Evolutionary conservation across 35 echinoderm and acorn worm genomes (phyloP), one percentile per base, ranked within the genome.

Genomic region (Ophiothrix spiculata): DNA sequence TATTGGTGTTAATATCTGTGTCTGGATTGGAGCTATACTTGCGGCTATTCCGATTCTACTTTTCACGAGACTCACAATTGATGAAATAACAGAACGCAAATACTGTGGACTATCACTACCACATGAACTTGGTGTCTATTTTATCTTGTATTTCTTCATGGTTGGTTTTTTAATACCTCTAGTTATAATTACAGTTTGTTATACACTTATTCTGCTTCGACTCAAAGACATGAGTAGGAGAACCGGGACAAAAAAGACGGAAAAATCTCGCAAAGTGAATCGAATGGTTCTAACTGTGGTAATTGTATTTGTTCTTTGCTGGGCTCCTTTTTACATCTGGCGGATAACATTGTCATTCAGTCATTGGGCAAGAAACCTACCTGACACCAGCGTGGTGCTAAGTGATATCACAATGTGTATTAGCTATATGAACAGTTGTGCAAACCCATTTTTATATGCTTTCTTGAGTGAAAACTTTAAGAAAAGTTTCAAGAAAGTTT

Each of bases 401-500:
- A 80, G 83, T 14, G 75, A 95, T 39, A 74, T 87, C 6, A 80
- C 84, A 1, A 74, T 80, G 56, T 56, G 64, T 0, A 75, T 95
- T 16, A 81, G 88, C 17, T 95, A 95, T 78, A 39, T 90, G 35
- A 95, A 95, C 60, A 86, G 81, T 64, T 95, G 93, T 64, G 88
- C 88, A 12, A 95, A 95, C 35, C 89, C 88, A 11, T 83, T 95
- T 69, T 42, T 95, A 33, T 95, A 95, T 64, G 93, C 89, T n/a
- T 95, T 95, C 39, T 45, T 95, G 54, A 95, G 93, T 37, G 93
- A 95, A 40, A 95, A 89, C 75, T 95, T 95, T 41, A 87, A 87
- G 29, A 95, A 95, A 81, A 95, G 93, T 54, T 95, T 91, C 76
- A 75, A 88, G 56, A 75, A 90, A 46, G 93, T 89, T 16, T 91